A percentile compares a stretch with the other conserved stretches of the same genome.
phyloP scores from a whole-genome alignment of 1,140 invertebrate genomes.

The Drosophila simulans region DNA sequence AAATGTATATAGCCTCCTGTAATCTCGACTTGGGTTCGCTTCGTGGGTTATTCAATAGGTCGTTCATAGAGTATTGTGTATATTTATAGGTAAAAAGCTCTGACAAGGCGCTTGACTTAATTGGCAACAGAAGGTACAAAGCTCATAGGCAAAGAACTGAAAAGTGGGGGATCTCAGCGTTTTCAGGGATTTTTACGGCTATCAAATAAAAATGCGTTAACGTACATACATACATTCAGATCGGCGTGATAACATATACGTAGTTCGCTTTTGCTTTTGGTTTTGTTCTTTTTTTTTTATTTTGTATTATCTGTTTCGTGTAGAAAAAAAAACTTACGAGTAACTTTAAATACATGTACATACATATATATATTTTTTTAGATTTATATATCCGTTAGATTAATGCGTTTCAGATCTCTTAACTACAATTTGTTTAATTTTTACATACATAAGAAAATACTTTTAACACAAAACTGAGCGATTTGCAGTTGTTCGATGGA shows the following conservation, averaged over 20 bases:
- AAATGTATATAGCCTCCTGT: slow-evolving; percentile 32
- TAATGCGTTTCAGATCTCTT: slow-evolving; percentile 51
- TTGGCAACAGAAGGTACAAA: slow-evolving; percentile 76
- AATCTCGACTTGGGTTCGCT: slow-evolving; percentile 36
- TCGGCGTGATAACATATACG: slow-evolving; percentile 27
- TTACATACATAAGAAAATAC: slow-evolving; percentile 65
- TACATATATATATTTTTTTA: slow-evolving; percentile 48
- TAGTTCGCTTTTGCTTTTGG: slow-evolving; percentile 26
- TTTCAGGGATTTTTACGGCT: background rate
- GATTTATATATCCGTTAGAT: slow-evolving; percentile 57
- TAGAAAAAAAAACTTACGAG: slow-evolving; percentile 68
- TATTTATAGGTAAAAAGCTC: slow-evolving; percentile 72
- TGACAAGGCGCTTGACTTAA: slow-evolving; percentile 74
- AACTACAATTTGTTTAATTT: slow-evolving; percentile 68
- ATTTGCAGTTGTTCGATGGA: slow-evolving; percentile 28
- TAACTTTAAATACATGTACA: slow-evolving; percentile 65
- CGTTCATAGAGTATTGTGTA: slow-evolving; percentile 41
- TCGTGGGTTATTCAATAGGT: slow-evolving; percentile 30
- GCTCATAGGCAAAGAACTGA: slow-evolving; percentile 41
- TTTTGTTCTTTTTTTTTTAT: slow-evolving; percentile 32
- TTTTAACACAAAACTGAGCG: slow-evolving; percentile 51
- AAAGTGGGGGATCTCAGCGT: slow-evolving; percentile 16
- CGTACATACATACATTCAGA: slow-evolving; percentile 49
- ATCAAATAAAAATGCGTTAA: slow-evolving; percentile 42
- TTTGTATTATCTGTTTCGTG: slow-evolving; percentile 57